phyloP scores from a whole-genome alignment of 2,797 vertebrate genomes.

The Neostethus bicornis region DNA sequence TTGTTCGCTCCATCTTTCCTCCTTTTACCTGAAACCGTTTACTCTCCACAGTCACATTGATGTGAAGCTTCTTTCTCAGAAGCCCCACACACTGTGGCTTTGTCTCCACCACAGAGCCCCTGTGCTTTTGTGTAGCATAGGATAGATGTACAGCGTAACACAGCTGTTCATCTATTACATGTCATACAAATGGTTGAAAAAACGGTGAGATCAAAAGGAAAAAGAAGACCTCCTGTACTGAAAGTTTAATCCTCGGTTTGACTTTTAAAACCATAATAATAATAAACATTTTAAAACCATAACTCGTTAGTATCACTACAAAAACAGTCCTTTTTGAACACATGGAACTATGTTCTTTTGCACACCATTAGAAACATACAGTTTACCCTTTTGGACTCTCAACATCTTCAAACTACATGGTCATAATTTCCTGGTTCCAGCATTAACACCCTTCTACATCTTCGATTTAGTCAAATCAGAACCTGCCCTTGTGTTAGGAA shows the following conservation, averaged over 20 bases:
- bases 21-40: slow-evolving; percentile 65
- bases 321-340: slow-evolving; percentile 72
- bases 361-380: slow-evolving; percentile 23
- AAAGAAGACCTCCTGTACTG: slow-evolving; percentile 40
- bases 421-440: slow-evolving; percentile 43
- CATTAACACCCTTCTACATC: slow-evolving; percentile 54
- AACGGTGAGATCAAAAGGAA: slow-evolving; percentile 32
- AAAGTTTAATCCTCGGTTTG: slow-evolving; percentile 54
- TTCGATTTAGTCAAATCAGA: slow-evolving; percentile 71
- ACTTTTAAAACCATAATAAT: too few relatives aligned
- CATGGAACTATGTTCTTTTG: slow-evolving; percentile 58
- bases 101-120: slow-evolving; percentile 55
- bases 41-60: slow-evolving; percentile 55
- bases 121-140: slow-evolving; percentile 60
- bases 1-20: not conserved
- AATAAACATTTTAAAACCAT: too few relatives aligned
- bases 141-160: slow-evolving; percentile 59
- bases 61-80: slow-evolving; percentile 49
- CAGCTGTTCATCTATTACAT: slow-evolving; percentile 55
- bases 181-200: slow-evolving; percentile 31
- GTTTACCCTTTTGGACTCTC: slow-evolving; percentile 27
- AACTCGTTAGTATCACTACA: slow-evolving; percentile 70
- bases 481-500: slow-evolving; percentile 71
- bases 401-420: slow-evolving; percentile 32
- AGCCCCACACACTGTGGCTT: slow-evolving; percentile 61